Evolutionary conservation across 2,797 vertebrate species (phyloP), one percentile per base, ranked within the genome.

Genomic region (Lacerta bilineata): DNA sequence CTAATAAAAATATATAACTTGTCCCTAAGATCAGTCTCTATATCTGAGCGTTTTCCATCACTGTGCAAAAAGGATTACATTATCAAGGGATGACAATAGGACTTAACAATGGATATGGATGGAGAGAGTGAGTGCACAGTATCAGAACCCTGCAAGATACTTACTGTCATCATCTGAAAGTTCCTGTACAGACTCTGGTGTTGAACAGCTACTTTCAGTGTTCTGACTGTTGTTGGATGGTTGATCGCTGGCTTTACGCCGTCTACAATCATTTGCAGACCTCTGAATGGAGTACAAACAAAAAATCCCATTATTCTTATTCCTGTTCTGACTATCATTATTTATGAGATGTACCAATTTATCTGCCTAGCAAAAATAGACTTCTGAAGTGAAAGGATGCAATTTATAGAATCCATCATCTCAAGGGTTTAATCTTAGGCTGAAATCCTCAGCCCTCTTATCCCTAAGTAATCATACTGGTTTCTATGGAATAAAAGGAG

Each of bases 161-260:
- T 95, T 93, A 96, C 98, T 98, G 93, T 99, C 98, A 59, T 98
- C 98, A 39, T 99, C 98, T 0, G 98, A 99, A 84, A 98, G 98
- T 93, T 99, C 99, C 0, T 98, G 98, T 29, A 97, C 97, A 11
- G 99, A 98, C 91, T 99, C 98, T 0, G 99, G 98, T 0, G 98
- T 99, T 81, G 98, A 98, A 94, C 98, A 98, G 93, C 98, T 99
- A 97, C 98, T 99, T 95, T 99, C 98, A 0, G 98, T 99, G 95
- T 98, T 98, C 95, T 98, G 99, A 96, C 98, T 99, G 95, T 98
- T 98, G 94, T 97, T 98, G 77, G 98, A 99, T 0, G 98, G 98
- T 94, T 98, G 98, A 89, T 98, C 98, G n/a, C 98, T 99, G 89
- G 97, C 94, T 93, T 99, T 99, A 91, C 98, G 98, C 92, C 94